Conservation (phyloP, 2,113 vertebrate species). For the Pygathrix nemaeus region DNA sequence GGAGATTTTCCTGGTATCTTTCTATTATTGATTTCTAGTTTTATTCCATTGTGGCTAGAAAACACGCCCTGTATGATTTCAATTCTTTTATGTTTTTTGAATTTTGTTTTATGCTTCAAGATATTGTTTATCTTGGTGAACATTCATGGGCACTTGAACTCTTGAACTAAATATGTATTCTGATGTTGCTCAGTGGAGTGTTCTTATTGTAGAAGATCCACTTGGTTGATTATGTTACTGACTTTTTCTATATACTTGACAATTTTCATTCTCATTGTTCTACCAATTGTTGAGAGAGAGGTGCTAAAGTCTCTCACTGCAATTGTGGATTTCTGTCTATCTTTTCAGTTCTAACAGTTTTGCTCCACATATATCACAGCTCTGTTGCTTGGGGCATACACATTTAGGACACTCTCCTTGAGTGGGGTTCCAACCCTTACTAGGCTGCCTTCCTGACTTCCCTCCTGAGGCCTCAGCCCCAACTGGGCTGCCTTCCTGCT, state of each 20-base stretch:
- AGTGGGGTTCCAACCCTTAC: not conserved
- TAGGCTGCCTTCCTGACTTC: not conserved
- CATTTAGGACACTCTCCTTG: not conserved
- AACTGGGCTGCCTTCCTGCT: not conserved
- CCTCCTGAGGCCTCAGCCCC: no score
- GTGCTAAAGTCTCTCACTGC: not conserved
- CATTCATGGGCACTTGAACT: not conserved
- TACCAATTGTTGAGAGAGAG: not conserved
- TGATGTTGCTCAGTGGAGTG: not conserved
- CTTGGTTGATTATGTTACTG: not conserved
- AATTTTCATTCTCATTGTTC: not conserved
- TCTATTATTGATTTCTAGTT: constrained; percentile 17
- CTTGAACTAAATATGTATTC: not conserved
- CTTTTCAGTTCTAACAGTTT: not conserved
- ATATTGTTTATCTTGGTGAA: not conserved
- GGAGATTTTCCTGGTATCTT: not conserved
- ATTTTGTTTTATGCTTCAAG: not conserved
- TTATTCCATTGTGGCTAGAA: not conserved
- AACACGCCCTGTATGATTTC: not conserved
- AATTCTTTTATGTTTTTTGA: not conserved
- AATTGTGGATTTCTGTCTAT: not conserved
- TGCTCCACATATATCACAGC: not conserved
- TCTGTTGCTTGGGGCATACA: not conserved
- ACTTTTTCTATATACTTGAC: not conserved
- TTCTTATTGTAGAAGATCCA: not conserved